Base-by-base conservation (phyloP, 2,113 vertebrate genomes). In the Cheirogaleus medius region DNA sequence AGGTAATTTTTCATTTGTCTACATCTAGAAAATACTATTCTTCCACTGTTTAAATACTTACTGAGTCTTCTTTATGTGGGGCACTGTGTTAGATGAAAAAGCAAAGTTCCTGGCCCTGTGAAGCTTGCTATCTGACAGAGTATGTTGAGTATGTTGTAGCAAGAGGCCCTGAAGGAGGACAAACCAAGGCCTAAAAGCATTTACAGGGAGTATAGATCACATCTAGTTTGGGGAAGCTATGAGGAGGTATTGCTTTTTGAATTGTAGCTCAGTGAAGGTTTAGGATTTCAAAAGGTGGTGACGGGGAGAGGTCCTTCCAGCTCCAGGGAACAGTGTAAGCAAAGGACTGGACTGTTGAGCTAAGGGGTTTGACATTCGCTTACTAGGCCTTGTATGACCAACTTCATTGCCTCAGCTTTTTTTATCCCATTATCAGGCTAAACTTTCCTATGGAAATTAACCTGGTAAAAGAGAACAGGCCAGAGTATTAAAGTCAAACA, bases 361-460 rank as follows among this genome's bases (percentile, higher is more conserved):
- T 96, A 86, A 80, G 68, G 49, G 95, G 49, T 87, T 21, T 85
- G 54, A 52, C 37, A 68, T 86, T 95, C 39, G 90, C 32, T 86
- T 64, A 91, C 60, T 34, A 74, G 49, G 47, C 54, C 56, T 39
- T 69, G 20, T 82, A n/a, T 34, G 32, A 77, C 37, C 8, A 42
- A 92, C 12, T 95, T 86, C 66, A 94, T 20, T 85, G 77, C 63
- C 77, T 94, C 1, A 0, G 34, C 44, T 78, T 90, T 92, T 92
- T 44, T 66, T 52, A 86, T 64, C 42, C 73, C 44, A 52, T 52
- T 14, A 81, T 25, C 52, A 32, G 58, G 77, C 29, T 94, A 60
- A 84, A 87, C 39, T 89, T 97, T 77, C 73, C 85, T 21, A n/a
- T 54, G 18, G 44, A 81, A 97, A 92, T 63, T 74, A 95, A 78